These are phyloP conservation scores for Molanna angustata DNA, from an alignment of 2,888 invertebrate genomes.

Conservation along the genomic window DNA sequence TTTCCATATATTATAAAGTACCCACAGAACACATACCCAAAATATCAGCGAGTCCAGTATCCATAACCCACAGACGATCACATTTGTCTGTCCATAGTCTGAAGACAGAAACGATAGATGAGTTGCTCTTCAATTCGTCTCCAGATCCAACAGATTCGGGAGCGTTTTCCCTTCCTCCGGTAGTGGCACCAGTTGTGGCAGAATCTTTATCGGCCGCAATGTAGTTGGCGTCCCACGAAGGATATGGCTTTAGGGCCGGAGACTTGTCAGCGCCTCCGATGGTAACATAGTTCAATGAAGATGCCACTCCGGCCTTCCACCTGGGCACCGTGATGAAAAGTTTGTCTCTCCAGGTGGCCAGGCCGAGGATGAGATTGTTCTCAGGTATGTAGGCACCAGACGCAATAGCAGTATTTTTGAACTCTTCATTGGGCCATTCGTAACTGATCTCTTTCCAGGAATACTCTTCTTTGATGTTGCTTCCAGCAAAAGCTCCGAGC, in stretches of 20 bases:
- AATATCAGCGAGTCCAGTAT: constrained; percentile 75
- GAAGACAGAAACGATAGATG: constrained; percentile 69
- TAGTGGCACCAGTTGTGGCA: constrained; percentile 32
- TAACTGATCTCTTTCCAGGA: constrained; percentile 69
- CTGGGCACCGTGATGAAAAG: constrained; percentile 67
- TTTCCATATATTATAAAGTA: too few relatives aligned
- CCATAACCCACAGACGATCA: constrained; percentile 80
- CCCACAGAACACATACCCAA: constrained; percentile 50
- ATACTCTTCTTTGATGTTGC: constrained; percentile 61
- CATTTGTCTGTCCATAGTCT: constrained; percentile 71
- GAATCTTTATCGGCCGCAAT: constrained; percentile 59
- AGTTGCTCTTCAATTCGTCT: constrained; percentile 52
- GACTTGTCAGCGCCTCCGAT: constrained; percentile 63
- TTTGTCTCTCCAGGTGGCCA: constrained; percentile 70
- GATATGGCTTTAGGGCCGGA: constrained; percentile 71
- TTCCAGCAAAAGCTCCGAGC: constrained; percentile 43
- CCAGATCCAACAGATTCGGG: constrained; percentile 44
- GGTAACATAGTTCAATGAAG: constrained; percentile 66
- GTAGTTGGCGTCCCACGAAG: constrained; percentile 74
- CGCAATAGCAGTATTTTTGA: constrained; percentile 58
- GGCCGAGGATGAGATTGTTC: constrained; percentile 67
- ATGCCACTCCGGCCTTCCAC: constrained; percentile 69
- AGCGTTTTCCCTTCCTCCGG: constrained; percentile 40
- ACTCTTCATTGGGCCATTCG: constrained; percentile 61
- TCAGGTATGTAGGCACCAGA: constrained; percentile 59